These are phyloP conservation scores for Brachypodius melanocephalos DNA, from an alignment of 2,113 vertebrate genomes.

Conservation along the genomic window DNA sequence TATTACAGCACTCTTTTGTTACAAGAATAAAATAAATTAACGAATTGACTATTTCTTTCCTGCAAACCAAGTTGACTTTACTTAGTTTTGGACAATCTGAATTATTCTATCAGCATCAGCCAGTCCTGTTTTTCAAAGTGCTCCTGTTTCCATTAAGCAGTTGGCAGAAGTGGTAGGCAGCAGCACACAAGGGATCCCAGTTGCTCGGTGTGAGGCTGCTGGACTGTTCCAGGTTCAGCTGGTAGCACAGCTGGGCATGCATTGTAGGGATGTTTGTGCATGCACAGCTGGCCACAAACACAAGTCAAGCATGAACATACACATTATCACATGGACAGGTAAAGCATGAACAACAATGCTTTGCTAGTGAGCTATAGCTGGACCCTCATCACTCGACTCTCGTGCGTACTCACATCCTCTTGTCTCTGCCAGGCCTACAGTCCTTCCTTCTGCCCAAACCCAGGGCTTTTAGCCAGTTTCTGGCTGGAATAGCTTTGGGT, in stretches of 20 bases:
- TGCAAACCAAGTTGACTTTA: background rate
- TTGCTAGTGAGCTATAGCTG: background rate
- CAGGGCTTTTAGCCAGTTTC: background rate
- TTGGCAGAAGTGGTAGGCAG: background rate
- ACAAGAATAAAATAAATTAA: background rate
- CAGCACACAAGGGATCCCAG: background rate
- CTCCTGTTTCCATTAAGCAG: background rate
- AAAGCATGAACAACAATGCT: background rate
- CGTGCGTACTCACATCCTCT: accelerated
- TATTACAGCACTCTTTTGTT: background rate
- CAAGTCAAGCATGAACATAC: background rate
- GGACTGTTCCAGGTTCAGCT: background rate
- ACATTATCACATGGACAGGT: background rate
- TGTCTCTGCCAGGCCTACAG: background rate
- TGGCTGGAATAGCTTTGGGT: background rate
- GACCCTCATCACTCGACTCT: background rate
- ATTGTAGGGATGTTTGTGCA: background rate
- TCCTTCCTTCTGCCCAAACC: background rate
- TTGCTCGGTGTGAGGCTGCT: background rate
- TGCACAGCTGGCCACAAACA: background rate
- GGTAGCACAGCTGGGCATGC: background rate
- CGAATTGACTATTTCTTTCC: background rate
- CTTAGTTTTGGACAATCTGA: background rate
- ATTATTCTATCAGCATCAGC: background rate
- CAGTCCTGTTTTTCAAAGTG: background rate